These are phyloP conservation scores for Apodemus sylvaticus DNA, from an alignment of 2,113 vertebrate genomes.

Conservation along the genomic window DNA sequence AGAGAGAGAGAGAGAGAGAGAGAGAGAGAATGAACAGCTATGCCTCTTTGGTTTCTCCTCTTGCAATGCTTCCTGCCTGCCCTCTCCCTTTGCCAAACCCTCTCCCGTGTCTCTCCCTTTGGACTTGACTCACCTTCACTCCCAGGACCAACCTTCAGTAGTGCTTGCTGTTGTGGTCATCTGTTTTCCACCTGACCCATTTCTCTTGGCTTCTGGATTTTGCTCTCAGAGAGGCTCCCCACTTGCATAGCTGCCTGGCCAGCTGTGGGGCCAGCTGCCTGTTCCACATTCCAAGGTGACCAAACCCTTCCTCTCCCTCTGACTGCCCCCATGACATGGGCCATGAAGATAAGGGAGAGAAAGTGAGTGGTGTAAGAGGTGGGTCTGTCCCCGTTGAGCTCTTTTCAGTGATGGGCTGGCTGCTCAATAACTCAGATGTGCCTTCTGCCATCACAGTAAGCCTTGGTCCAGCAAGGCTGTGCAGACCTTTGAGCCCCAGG, in stretches of 20 bases:
- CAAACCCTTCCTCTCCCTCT: not conserved
- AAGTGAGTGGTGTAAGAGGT: not conserved
- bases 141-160: slow-evolving; percentile 40
- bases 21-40: not conserved
- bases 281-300: slow-evolving; percentile 65
- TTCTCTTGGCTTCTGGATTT: slow-evolving; percentile 59
- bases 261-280: slow-evolving; percentile 66
- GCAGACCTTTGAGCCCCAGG: not conserved
- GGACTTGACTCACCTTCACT: slow-evolving; percentile 44
- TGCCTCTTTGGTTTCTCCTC: not conserved
- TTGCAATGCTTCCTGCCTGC: not conserved
- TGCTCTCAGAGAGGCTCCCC: slow-evolving; percentile 49
- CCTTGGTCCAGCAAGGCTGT: not conserved
- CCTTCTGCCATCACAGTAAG: not conserved
- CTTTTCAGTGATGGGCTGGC: not conserved
- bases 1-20: too few relatives aligned
- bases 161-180: slow-evolving; percentile 5
- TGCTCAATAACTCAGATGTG: not conserved
- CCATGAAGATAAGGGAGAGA: not conserved
- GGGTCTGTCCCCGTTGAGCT: not conserved
- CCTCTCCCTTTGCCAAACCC: not conserved
- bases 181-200: slow-evolving; percentile 58
- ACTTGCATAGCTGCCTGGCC: slow-evolving; percentile 42
- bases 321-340: not conserved
- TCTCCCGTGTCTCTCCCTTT: not conserved